Percentiles rank a stretch among this genome's conserved stretches.
Evolutionary conservation across 1,140 invertebrate species (phyloP).

Genomic region (Drosophila tani): DNA sequence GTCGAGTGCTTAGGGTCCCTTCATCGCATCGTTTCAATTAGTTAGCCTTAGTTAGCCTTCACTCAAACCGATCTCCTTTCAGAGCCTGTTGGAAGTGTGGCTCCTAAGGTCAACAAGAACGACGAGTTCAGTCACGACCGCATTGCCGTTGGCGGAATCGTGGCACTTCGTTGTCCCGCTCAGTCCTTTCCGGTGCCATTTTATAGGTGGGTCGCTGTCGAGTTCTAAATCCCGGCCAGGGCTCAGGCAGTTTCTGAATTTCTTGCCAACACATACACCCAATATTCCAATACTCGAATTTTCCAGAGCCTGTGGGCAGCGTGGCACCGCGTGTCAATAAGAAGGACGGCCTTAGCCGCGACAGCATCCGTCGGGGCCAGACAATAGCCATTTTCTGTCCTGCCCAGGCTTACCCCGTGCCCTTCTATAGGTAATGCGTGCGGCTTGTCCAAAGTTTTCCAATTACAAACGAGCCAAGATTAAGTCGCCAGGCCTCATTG

Average conservation of each 20-base stretch:
- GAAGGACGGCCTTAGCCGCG: slow-evolving; percentile 86
- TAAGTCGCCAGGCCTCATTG: slow-evolving; percentile 67
- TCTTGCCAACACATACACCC: background rate
- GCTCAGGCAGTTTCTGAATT: slow-evolving; percentile 5
- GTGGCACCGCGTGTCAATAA: slow-evolving; percentile 91
- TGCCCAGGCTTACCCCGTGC: slow-evolving; percentile 89
- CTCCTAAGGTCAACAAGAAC: slow-evolving; percentile 88
- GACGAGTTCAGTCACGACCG: slow-evolving; percentile 86
- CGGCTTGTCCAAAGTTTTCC: slow-evolving; percentile 44
- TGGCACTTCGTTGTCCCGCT: slow-evolving; percentile 88
- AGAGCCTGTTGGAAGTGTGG: slow-evolving; percentile 87
- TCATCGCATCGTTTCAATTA: background rate
- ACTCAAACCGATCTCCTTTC: background rate
- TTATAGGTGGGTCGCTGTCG: slow-evolving; percentile 86
- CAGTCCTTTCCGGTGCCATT: slow-evolving; percentile 89
- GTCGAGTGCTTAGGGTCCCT: slow-evolving; percentile 46
- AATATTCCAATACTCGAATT: background rate
- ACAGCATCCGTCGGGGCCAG: slow-evolving; percentile 84
- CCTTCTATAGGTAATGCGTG: slow-evolving; percentile 62
- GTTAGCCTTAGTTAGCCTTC: background rate
- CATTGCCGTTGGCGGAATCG: slow-evolving; percentile 55
- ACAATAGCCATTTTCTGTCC: slow-evolving; percentile 86
- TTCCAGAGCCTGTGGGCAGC: slow-evolving; percentile 90
- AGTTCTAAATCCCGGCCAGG: background rate
- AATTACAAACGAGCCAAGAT: slow-evolving; percentile 37